A percentile compares a stretch with the other conserved stretches of the same genome.
Evolutionary conservation across 2,113 vertebrate genomes (phyloP).

Genomic region (Rattus norvegicus): DNA sequence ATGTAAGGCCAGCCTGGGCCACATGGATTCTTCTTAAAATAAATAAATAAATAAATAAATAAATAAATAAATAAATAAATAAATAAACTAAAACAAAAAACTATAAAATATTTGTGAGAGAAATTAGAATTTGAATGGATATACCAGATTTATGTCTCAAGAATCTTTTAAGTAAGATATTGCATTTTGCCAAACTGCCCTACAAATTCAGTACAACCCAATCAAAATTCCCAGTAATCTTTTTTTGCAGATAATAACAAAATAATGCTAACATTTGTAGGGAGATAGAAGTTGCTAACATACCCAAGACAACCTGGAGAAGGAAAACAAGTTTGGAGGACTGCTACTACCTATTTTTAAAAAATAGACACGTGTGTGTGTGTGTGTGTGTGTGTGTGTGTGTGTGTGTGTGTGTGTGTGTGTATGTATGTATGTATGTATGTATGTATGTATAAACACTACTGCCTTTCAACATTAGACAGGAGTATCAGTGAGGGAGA

Average conservation of each 20-base stretch:
- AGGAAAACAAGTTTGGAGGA: not conserved
- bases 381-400: not conserved
- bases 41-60: not conserved
- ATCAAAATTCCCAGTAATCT: not conserved
- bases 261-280: conserved; percentile 30
- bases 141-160: not conserved
- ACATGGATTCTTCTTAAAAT: not conserved
- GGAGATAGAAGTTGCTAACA: not conserved
- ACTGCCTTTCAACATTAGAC: not conserved
- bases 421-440: not conserved
- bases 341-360: not conserved
- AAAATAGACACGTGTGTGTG: too few species aligned
- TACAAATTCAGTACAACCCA: conserved; percentile 26
- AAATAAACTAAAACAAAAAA: not conserved
- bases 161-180: not conserved
- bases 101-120: not conserved
- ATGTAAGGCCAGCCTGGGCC: not conserved
- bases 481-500: not conserved
- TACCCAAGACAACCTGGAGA: not conserved
- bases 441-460: not conserved
- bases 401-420: not conserved
- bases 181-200: not conserved
- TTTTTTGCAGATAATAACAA: not conserved
- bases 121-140: not conserved
- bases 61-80: not conserved